Base-by-base conservation (phyloP, 2,888 invertebrate species). In the Amiota minor region DNA sequence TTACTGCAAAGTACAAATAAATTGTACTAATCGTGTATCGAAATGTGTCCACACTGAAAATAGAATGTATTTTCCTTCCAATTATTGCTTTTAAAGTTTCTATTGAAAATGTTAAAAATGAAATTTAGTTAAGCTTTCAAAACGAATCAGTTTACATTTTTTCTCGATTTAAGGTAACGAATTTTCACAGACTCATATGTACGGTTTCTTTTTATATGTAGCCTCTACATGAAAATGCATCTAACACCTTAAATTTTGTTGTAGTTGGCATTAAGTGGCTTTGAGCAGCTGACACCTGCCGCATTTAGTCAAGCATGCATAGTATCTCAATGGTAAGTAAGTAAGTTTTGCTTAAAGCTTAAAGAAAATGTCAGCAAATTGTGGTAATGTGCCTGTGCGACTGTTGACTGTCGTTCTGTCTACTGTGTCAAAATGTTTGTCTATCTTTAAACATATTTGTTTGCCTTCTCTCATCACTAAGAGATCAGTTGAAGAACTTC, bases 211-310 rank as follows among this genome's bases (percentile, higher is more conserved):
- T 35, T 1, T 23, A 35, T 35, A 35, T 8, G 35, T 35, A 35
- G 35, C 35, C 0, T 35, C 6, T 0, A 35, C 2, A 35, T 35
- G 35, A 35, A 35, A 35, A 35, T 59, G 23, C 20, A 59, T 59
- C 59, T 20, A 59, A 59, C 59, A 59, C 59, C 11, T 59, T 16
- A 59, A 59, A 20, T 59, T 59, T 20, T 59, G 59, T 20, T 35
- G 35, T 35, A 35, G 35, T 35, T 16, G 20, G 59, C 59, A 59
- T 59, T 11, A 59, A 59, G 59, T 59, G 20, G 20, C 20, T 18
- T 47, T 16, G 47, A 18, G 35, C 65, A 65, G 47, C 65, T 65
- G 65, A 65, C 65, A 65, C 65, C 65, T 65, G 65, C 35, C 47
- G 65, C 16, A 20, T 59, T 59, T 59, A 59, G 18, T 16, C 59